These are phyloP conservation scores for Cephonodes hylas DNA, from an alignment of 2,888 invertebrate species.

Conservation along the genomic window DNA sequence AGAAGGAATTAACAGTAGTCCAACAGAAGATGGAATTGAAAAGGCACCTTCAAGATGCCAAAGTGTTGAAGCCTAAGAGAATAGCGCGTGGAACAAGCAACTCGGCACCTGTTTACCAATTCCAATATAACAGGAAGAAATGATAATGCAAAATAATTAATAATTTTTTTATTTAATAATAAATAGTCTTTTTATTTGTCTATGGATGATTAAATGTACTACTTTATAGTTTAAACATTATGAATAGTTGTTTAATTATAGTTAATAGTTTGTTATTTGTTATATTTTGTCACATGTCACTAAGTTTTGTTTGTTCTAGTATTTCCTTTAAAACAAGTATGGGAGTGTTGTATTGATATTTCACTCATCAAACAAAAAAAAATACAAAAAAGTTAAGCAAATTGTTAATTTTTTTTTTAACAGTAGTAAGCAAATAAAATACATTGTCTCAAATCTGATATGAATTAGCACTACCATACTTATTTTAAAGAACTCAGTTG, in stretches of 20 bases:
- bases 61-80: slow-evolving; percentile 83
- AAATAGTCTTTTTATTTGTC: slow-evolving; percentile 29
- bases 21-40: slow-evolving; percentile 90
- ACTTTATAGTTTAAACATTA: not conserved
- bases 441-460: slow-evolving; percentile 13
- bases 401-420: not conserved
- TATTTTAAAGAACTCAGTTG: too few species aligned
- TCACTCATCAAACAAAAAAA: not conserved
- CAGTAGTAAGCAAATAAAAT: not conserved
- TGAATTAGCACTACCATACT: too few species aligned
- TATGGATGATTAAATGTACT: not conserved
- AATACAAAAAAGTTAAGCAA: not conserved
- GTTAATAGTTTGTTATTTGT: not conserved
- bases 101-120: slow-evolving; percentile 88
- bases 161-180: slow-evolving; percentile 23
- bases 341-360: not conserved
- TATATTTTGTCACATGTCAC: not conserved
- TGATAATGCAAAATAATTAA: slow-evolving; percentile 45
- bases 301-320: too few species aligned
- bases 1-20: slow-evolving; percentile 86
- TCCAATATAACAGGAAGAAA: slow-evolving; percentile 91
- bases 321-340: not conserved
- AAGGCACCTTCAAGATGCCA: slow-evolving; percentile 84
- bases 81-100: slow-evolving; percentile 83
- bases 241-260: too few species aligned